Conservation (phyloP, 2,888 invertebrate species). For the Hypercompe scribonia region DNA sequence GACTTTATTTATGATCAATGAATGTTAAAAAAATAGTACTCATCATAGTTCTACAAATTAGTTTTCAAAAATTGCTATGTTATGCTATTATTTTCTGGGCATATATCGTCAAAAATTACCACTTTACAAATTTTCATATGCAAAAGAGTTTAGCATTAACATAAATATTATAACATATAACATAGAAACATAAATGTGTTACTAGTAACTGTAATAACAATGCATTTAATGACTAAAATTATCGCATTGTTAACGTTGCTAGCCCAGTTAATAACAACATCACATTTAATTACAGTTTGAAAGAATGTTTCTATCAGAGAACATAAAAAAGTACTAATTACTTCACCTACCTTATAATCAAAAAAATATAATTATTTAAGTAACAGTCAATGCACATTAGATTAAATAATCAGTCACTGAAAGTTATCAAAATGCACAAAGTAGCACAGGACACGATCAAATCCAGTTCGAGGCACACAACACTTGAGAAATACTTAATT, state of each 20-base stretch:
- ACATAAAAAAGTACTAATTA: slow-evolving; percentile 43
- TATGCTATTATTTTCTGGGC: not conserved
- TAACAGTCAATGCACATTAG: slow-evolving; percentile 66
- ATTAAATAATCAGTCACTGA: slow-evolving; percentile 60
- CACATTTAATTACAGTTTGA: slow-evolving; percentile 36
- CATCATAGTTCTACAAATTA: not conserved
- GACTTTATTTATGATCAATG: slow-evolving; percentile 1
- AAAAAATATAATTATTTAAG: slow-evolving; percentile 58
- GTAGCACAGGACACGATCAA: slow-evolving; percentile 67
- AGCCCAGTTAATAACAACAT: slow-evolving; percentile 24
- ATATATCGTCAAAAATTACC: no score
- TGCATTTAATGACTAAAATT: slow-evolving; percentile 18
- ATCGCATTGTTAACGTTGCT: slow-evolving; percentile 9
- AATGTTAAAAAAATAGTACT: not conserved
- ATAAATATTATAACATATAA: not conserved
- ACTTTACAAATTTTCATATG: not conserved
- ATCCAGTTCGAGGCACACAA: slow-evolving; percentile 77
- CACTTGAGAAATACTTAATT: slow-evolving; percentile 64
- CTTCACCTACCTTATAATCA: slow-evolving; percentile 70
- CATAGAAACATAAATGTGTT: not conserved
- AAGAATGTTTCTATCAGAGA: slow-evolving; percentile 26
- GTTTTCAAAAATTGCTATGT: not conserved
- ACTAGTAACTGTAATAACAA: slow-evolving; percentile 15
- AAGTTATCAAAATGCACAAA: slow-evolving; percentile 47
- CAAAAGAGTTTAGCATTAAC: not conserved